These are phyloP conservation scores for Alces alces DNA, from an alignment of 2,113 vertebrate species.

Conservation along the genomic window DNA sequence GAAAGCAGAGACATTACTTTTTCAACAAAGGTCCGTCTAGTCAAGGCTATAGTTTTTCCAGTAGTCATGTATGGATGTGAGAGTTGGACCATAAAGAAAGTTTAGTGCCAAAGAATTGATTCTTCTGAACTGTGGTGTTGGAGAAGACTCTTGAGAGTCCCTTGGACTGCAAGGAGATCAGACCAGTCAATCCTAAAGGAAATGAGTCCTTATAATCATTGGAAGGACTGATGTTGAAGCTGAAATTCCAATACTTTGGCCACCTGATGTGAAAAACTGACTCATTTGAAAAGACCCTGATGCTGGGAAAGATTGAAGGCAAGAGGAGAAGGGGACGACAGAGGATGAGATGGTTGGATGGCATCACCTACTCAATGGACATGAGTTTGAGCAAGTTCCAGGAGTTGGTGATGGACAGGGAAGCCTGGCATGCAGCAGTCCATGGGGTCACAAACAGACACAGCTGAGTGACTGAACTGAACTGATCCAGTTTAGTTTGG, in stretches of 20 bases:
- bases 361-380: neutral
- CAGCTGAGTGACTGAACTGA: neutral
- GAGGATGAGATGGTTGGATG: neutral
- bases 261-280: neutral
- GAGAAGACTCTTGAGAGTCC: neutral
- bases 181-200: neutral
- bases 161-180: neutral
- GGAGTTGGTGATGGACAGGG: neutral
- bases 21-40: neutral
- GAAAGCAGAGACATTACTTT: neutral
- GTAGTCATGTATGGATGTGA: neutral
- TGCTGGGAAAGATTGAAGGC: neutral
- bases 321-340: neutral
- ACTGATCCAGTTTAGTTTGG: neutral
- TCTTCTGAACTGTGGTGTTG: neutral
- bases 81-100: neutral
- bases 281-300: neutral
- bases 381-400: neutral
- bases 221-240: neutral
- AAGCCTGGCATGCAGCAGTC: neutral
- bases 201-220: neutral
- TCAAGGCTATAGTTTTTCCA: neutral
- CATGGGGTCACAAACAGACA: neutral
- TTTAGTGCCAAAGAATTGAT: neutral
- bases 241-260: neutral